Conservation (phyloP, 2,113 vertebrate genomes). For the Corythornis madagascariensis region DNA sequence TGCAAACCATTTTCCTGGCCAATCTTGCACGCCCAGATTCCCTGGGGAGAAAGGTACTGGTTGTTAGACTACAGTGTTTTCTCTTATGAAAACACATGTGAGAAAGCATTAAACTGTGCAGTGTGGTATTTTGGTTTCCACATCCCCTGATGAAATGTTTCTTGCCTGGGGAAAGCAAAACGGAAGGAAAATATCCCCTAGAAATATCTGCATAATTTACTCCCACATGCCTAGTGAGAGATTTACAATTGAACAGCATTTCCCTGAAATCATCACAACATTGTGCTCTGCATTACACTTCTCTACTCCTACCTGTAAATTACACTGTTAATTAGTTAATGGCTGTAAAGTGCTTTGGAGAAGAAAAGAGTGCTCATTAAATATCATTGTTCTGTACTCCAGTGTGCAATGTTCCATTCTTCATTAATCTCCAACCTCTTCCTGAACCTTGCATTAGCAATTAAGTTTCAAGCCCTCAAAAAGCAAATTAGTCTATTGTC, state of each 20-base stretch:
- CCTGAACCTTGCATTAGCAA: neutral
- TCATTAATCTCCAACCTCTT: slow-evolving; percentile 40
- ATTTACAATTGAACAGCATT: slow-evolving; percentile 55
- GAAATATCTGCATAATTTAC: slow-evolving; percentile 63
- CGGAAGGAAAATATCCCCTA: slow-evolving; percentile 62
- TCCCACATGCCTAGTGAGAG: slow-evolving; percentile 54
- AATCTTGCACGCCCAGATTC: neutral
- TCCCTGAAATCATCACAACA: slow-evolving; percentile 27
- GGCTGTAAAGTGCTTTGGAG: slow-evolving; percentile 47
- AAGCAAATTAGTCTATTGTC: slow-evolving; percentile 48
- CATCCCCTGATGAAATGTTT: slow-evolving; percentile 50
- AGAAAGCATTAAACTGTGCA: slow-evolving; percentile 43
- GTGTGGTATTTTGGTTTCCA: slow-evolving; percentile 35
- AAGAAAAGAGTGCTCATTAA: slow-evolving; percentile 60
- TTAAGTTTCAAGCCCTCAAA: slow-evolving; percentile 42
- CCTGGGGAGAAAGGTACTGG: neutral
- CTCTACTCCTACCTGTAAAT: slow-evolving; percentile 59
- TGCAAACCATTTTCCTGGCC: neutral
- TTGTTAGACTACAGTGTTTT: neutral
- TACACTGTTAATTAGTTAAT: slow-evolving; percentile 67
- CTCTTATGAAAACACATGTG: slow-evolving; percentile 35
- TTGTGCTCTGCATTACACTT: slow-evolving; percentile 8
- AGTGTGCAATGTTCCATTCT: slow-evolving; percentile 1
- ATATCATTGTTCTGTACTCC: slow-evolving; percentile 26
- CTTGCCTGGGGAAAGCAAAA: slow-evolving; percentile 51